These are phyloP conservation scores for Cactoblastis cactorum DNA, from an alignment of 2,888 invertebrate genomes.

Conservation along the genomic window DNA sequence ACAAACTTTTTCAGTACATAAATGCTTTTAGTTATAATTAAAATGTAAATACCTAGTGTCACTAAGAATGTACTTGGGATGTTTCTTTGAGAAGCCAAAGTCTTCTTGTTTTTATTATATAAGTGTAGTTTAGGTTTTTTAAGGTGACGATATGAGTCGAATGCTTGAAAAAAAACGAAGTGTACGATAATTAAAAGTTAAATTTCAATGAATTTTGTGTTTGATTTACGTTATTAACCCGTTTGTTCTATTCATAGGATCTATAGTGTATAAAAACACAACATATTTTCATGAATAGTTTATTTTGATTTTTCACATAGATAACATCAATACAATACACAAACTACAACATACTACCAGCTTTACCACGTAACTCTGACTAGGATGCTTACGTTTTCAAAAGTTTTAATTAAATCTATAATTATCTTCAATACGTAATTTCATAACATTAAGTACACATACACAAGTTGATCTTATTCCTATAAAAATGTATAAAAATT, in stretches of 20 bases:
- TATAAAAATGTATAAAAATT: constrained; percentile 26
- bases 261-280: not conserved
- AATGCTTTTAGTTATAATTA: constrained; percentile 1
- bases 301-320: constrained; percentile 11
- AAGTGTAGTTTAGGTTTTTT: constrained; percentile 51
- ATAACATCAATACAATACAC: constrained; percentile 9
- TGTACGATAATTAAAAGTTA: constrained; percentile 54
- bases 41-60: constrained; percentile 25
- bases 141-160: constrained; percentile 48
- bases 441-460: constrained; percentile 23
- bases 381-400: constrained; percentile 30
- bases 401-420: not conserved
- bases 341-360: constrained; percentile 23
- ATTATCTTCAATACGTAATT: constrained; percentile 4
- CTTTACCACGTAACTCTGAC: constrained; percentile 32
- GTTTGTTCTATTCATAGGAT: not conserved
- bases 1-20: not conserved
- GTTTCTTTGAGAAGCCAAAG: constrained; percentile 69
- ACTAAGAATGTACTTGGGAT: constrained; percentile 43
- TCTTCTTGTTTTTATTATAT: constrained; percentile 62
- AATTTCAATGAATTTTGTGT: constrained; percentile 36
- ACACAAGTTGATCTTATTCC: constrained; percentile 21
- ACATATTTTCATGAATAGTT: not conserved
- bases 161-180: constrained; percentile 46
- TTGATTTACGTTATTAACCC: constrained; percentile 26